Evolutionary conservation across 2,797 vertebrate genomes (phyloP), one percentile per base, ranked within the genome.

Genomic region (Lepus townsendii): DNA sequence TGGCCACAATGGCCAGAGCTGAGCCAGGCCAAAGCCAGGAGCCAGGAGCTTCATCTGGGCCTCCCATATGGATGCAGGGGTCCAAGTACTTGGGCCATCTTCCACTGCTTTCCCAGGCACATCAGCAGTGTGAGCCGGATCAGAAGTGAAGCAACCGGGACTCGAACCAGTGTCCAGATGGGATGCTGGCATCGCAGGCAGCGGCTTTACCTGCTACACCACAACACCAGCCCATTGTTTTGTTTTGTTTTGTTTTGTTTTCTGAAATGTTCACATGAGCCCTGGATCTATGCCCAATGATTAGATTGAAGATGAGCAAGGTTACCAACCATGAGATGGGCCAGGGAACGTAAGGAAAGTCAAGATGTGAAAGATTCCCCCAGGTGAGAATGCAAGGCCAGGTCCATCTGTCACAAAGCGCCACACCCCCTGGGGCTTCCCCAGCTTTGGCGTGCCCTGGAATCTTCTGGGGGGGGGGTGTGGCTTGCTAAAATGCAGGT

Each of bases 261-360:
- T 35, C 65, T 88, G 26, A 68, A 57, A 50, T 32, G 86, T 92
- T 94, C 42, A 83, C 35, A 80, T 19, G 72, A 72, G 57, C n/a
- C 68, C 27, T 24, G 19, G 54, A 94, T 71, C 42, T 30, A 7
- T 83, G 30, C 27, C 68, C 83, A 88, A 87, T 30, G 63, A 62
- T 27, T 52, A 9, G 69, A 79, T 57, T 52, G 88, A 93, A 60
- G 76, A 52, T 54, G 87, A 87, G 90, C 32, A 47, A 19, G 30
- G 5, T 24, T 77, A n/a, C 52, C 8, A 66, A 27, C 38, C 66
- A 78, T n/a, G n/a, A 71, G 47, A n/a, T 2, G 16, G 11, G 30
- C 22, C 32, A 77, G 63, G 69, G 54, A 38, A 90, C 2, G 63
- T 5, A 32, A 84, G 9, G 32, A 35, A 73, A 7, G 7, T 30